These are phyloP conservation scores for Cranoglanis bouderius DNA, from an alignment of 2,113 vertebrate genomes.

Conservation along the genomic window DNA sequence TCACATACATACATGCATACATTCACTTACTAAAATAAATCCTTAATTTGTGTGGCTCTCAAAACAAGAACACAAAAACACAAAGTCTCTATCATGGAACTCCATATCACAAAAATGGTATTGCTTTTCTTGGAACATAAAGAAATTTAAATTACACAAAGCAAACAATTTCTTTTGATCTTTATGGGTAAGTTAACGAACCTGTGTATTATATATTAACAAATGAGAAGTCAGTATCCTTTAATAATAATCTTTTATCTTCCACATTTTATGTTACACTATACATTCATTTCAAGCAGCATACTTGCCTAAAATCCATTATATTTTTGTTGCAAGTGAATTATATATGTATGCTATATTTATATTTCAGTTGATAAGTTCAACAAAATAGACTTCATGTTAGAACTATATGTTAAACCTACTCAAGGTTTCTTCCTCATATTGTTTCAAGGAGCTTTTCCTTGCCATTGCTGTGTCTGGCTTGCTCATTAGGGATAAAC, in stretches of 20 bases:
- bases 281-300: background rate
- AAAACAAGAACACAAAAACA: no score
- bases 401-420: no score
- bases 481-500: no score
- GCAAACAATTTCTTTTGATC: background rate
- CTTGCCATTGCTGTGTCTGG: no score
- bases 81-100: background rate
- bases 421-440: no score
- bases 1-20: background rate
- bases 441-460: no score
- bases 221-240: background rate
- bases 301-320: background rate
- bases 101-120: background rate
- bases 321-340: background rate
- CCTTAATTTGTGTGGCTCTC: no score
- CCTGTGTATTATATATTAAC: background rate
- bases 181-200: background rate
- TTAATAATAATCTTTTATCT: background rate
- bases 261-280: background rate
- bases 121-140: background rate
- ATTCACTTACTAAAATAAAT: no score
- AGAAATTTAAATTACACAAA: background rate
- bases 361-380: no score
- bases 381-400: no score
- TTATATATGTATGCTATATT: background rate